A percentile compares a stretch with the other conserved stretches of the same genome.
Conservation (phyloP, 2,113 vertebrate genomes). For the Ptychochromis oligacanthus region DNA sequence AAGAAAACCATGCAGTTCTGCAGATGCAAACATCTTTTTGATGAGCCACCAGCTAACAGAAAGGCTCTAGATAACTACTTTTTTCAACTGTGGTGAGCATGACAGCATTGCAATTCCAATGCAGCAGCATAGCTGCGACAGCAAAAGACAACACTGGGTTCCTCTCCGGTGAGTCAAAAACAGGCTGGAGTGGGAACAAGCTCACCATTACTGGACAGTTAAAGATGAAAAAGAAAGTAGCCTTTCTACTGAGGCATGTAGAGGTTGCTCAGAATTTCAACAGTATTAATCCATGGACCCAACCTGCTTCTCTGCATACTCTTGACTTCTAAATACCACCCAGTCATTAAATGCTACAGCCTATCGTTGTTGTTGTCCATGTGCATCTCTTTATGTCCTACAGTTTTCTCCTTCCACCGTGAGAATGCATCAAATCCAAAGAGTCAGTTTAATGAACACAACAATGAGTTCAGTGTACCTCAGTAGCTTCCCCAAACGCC, state of each 20-base stretch:
- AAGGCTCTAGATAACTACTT: neutral
- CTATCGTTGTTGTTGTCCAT: neutral
- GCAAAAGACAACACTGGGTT: slow-evolving; percentile 4
- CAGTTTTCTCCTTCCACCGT: neutral
- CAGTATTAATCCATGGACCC: neutral
- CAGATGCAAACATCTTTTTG: neutral
- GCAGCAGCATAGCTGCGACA: neutral
- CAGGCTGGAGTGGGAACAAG: neutral
- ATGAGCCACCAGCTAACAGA: slow-evolving; percentile 1
- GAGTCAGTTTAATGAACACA: neutral
- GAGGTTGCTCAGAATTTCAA: neutral
- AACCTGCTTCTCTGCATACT: neutral
- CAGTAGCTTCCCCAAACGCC: neutral
- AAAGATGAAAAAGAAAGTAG: neutral
- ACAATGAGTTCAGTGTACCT: neutral
- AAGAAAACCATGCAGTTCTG: neutral
- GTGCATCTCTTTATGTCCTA: neutral
- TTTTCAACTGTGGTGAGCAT: neutral
- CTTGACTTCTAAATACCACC: neutral
- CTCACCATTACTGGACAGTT: neutral
- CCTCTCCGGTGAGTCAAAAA: neutral
- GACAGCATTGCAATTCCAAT: neutral
- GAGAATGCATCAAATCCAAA: neutral
- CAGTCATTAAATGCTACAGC: neutral
- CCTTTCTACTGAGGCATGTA: neutral